Evolutionary conservation across 2,888 invertebrate species (phyloP).

Genomic region (Sarcophaga rosellei): DNA sequence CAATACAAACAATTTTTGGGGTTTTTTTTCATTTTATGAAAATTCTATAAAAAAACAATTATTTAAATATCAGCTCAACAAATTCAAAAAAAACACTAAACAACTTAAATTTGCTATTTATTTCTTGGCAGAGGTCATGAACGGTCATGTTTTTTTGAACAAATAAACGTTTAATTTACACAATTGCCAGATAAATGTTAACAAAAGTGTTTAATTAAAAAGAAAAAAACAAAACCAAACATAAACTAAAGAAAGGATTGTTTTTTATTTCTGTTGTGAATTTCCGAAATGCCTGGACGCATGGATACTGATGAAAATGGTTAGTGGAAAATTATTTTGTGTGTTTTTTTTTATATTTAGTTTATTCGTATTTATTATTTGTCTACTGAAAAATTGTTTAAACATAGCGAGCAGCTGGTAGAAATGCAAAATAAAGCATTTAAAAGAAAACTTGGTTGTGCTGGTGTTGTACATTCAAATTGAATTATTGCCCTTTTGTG

Average conservation of each 20-base stretch:
- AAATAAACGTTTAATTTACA: constrained; percentile 5
- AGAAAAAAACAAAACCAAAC: constrained; percentile 5
- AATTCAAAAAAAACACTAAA: constrained; percentile 21
- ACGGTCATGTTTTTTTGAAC: constrained; percentile 42
- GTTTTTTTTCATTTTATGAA: constrained; percentile 18
- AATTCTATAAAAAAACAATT: constrained; percentile 42
- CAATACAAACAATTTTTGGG: constrained; percentile 26
- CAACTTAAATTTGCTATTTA: constrained; percentile 29
- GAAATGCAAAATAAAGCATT: background rate
- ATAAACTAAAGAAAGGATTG: background rate
- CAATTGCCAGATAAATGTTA: constrained; percentile 32
- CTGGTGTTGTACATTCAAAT: constrained; percentile 10
- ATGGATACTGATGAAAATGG: constrained; percentile 61
- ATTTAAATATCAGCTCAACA: background rate
- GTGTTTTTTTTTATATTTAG: constrained; percentile 11
- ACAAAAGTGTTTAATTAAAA: constrained; percentile 22
- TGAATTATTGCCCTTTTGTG: constrained; percentile 16
- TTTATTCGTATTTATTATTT: background rate
- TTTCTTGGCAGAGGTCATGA: constrained; percentile 60
- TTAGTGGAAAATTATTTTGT: constrained; percentile 50
- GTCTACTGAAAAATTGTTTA: constrained; percentile 7
- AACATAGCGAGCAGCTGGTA: constrained; percentile 16
- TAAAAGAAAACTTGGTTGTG: constrained; percentile 2
- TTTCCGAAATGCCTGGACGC: constrained; percentile 54
- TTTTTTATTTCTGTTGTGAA: constrained; percentile 14